Percentiles rank a stretch among this genome's conserved stretches.
Evolutionary conservation across 2,113 vertebrate genomes (phyloP).

Genomic region (Ailurus styani): DNA sequence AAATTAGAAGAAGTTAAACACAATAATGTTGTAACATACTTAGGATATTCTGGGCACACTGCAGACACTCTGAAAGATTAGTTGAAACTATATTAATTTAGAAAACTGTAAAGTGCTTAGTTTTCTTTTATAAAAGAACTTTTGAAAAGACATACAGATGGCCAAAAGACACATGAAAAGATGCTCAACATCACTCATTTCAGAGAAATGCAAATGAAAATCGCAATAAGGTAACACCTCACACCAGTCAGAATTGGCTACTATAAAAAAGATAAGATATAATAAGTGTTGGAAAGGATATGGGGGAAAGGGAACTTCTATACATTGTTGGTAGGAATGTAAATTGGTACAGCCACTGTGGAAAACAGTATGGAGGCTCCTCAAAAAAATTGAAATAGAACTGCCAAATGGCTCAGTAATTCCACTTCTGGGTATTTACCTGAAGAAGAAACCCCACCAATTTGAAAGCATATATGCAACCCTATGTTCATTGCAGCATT

Average conservation of each 20-base stretch:
- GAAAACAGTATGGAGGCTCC: neutral
- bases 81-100: neutral
- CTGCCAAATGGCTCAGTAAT: neutral
- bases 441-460: neutral
- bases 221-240: no score
- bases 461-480: neutral
- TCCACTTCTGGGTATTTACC: neutral
- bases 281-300: neutral
- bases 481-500: neutral
- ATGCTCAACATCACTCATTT: neutral
- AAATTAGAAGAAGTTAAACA: neutral
- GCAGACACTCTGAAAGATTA: neutral
- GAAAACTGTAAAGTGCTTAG: neutral
- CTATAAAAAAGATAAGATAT: neutral
- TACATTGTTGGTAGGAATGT: neutral
- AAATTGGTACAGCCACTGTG: neutral
- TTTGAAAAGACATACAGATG: neutral
- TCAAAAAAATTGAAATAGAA: neutral
- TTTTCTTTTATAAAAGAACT: neutral
- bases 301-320: neutral
- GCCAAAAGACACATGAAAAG: neutral
- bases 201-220: neutral
- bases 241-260: no score
- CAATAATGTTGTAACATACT: neutral
- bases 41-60: neutral